Conservation (phyloP, 1,140 invertebrate genomes). For the Mya arenaria region DNA sequence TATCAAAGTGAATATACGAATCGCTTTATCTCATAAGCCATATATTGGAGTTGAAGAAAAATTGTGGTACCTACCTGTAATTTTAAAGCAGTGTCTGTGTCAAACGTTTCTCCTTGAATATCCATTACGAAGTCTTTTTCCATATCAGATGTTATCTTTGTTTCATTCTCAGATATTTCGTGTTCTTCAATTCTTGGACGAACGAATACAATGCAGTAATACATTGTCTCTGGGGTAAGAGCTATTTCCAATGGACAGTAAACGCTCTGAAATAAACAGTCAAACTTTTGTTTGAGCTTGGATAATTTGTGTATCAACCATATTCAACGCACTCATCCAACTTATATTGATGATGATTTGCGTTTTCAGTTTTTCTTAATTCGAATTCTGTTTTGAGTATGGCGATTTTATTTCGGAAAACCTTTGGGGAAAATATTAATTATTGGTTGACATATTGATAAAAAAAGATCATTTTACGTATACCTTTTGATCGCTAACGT, state of each 20-base stretch:
- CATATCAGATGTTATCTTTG: conserved; percentile 27
- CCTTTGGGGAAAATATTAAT: too few relatives aligned
- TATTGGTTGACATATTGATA: not conserved
- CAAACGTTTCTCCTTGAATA: conserved; percentile 21
- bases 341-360: too few relatives aligned
- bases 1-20: not conserved
- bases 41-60: not conserved
- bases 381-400: too few relatives aligned
- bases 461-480: not conserved
- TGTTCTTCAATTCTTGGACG: conserved; percentile 21
- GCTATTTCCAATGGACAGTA: conserved; percentile 25
- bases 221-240: conserved; percentile 27
- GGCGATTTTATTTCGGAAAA: too few relatives aligned
- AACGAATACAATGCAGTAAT: conserved; percentile 6
- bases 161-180: not conserved
- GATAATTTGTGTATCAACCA: too few relatives aligned
- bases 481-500: not conserved
- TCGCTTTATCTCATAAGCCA: not conserved
- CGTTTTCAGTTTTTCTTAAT: too few relatives aligned
- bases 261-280: too few relatives aligned
- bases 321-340: too few relatives aligned
- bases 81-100: conserved; percentile 20
- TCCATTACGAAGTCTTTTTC: conserved; percentile 26
- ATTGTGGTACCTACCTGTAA: not conserved
- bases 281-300: too few relatives aligned